Evolutionary conservation across 2,888 invertebrate genomes (phyloP).

Genomic region (Zhengitettix transpicula): DNA sequence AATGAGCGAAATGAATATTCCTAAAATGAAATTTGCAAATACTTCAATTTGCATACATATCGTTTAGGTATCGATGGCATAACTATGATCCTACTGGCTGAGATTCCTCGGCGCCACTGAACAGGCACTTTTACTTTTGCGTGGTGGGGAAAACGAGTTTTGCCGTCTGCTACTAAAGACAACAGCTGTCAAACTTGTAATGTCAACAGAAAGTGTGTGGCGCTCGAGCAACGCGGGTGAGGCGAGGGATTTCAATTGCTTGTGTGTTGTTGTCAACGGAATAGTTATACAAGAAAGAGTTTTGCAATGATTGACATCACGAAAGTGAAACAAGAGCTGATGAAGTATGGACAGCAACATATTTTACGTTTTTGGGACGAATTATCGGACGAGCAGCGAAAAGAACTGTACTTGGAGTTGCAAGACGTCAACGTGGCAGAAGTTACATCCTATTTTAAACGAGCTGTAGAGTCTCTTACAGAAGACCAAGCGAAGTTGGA

Average conservation of each 20-base stretch:
- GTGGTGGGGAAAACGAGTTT: neutral
- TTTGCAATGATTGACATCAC: conserved; percentile 26
- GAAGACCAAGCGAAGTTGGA: conserved; percentile 55
- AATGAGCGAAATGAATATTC: too few relatives aligned
- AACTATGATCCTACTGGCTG: too few relatives aligned
- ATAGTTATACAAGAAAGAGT: neutral
- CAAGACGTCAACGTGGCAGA: conserved; percentile 53
- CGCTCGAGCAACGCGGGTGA: neutral
- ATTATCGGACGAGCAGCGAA: conserved; percentile 42
- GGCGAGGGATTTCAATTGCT: neutral
- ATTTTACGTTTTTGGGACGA: conserved; percentile 67
- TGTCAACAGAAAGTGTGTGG: neutral
- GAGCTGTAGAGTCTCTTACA: conserved; percentile 40
- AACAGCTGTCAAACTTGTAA: conserved; percentile 1
- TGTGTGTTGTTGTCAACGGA: neutral
- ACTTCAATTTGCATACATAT: too few relatives aligned
- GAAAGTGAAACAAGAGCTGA: conserved; percentile 33
- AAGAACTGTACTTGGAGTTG: conserved; percentile 43
- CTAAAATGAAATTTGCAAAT: too few relatives aligned
- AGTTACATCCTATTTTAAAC: conserved; percentile 48
- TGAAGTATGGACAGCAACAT: conserved; percentile 59
- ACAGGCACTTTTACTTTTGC: neutral
- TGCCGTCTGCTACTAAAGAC: neutral
- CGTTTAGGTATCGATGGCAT: too few relatives aligned
- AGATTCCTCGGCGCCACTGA: neutral